Conservation (phyloP, 2,797 vertebrate genomes). For the Acipenser transmontanus region DNA sequence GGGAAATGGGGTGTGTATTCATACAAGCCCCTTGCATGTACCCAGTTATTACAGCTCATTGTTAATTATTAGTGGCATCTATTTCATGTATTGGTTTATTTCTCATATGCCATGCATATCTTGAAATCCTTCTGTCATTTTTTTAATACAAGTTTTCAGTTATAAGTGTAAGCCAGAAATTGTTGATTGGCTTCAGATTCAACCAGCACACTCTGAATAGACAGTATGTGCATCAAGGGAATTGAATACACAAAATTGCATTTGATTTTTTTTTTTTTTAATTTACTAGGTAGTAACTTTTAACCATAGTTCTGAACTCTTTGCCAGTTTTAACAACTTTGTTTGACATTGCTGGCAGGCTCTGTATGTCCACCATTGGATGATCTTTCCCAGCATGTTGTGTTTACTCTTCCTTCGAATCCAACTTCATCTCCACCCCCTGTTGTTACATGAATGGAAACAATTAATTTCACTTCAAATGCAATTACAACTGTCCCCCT, state of each 20-base stretch:
- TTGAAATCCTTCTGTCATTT: too few relatives aligned
- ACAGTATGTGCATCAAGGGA: too few relatives aligned
- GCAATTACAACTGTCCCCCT: not conserved
- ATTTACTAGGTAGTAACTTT: too few relatives aligned
- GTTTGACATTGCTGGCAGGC: not conserved
- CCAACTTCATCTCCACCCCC: not conserved
- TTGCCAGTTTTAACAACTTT: too few relatives aligned
- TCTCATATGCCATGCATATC: not conserved
- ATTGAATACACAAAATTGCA: too few relatives aligned
- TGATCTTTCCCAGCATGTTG: not conserved
- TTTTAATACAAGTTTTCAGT: too few relatives aligned
- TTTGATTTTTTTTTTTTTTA: too few relatives aligned
- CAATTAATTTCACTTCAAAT: constrained; percentile 10
- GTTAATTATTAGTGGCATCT: not conserved
- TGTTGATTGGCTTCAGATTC: too few relatives aligned
- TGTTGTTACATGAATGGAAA: not conserved
- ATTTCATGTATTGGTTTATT: not conserved
- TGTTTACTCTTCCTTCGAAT: not conserved
- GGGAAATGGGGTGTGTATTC: not conserved
- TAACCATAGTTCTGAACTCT: too few relatives aligned
- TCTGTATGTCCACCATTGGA: not conserved
- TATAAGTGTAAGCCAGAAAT: too few relatives aligned
- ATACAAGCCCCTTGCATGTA: not conserved
- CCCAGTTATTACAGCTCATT: not conserved
- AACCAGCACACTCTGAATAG: too few relatives aligned